Evolutionary conservation across 2,888 invertebrate genomes (phyloP).

Genomic region (Lasioglossum morio): DNA sequence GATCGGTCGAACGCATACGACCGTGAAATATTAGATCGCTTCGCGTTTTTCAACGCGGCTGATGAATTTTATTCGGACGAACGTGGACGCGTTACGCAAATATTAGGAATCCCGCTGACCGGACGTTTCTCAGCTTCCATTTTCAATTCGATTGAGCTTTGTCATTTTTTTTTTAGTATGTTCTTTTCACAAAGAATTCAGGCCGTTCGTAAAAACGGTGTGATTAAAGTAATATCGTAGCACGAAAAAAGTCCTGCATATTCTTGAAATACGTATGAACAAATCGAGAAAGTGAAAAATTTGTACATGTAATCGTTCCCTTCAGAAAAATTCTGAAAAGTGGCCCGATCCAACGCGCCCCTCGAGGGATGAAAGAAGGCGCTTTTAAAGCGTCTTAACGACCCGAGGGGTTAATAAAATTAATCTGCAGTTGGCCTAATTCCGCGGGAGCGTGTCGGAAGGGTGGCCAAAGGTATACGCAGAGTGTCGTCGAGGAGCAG

Average conservation of each 20-base stretch:
- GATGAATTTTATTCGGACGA: not conserved
- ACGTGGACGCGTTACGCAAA: not conserved
- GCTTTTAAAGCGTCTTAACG: not conserved
- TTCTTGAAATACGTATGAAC: not conserved
- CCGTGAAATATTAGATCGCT: not conserved
- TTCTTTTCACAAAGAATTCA: not conserved
- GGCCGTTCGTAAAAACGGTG: not conserved
- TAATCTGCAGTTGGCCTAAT: not conserved
- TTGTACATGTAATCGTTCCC: not conserved
- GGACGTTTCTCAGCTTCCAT: not conserved
- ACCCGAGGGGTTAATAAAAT: slow-evolving; percentile 2
- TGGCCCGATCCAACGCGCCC: not conserved
- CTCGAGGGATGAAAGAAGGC: not conserved
- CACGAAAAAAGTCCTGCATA: not conserved
- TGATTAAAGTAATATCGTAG: not conserved
- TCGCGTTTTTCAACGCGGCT: not conserved
- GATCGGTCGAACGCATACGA: not conserved
- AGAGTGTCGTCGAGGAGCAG: not conserved
- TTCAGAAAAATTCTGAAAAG: not conserved
- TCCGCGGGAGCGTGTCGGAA: not conserved
- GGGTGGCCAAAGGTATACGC: too few relatives aligned
- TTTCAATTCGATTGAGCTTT: not conserved
- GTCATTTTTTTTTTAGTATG: not conserved
- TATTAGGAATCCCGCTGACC: not conserved
- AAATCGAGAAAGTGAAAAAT: not conserved